Conservation (phyloP, 2,888 invertebrate genomes). For the Prosapia bicincta region DNA sequence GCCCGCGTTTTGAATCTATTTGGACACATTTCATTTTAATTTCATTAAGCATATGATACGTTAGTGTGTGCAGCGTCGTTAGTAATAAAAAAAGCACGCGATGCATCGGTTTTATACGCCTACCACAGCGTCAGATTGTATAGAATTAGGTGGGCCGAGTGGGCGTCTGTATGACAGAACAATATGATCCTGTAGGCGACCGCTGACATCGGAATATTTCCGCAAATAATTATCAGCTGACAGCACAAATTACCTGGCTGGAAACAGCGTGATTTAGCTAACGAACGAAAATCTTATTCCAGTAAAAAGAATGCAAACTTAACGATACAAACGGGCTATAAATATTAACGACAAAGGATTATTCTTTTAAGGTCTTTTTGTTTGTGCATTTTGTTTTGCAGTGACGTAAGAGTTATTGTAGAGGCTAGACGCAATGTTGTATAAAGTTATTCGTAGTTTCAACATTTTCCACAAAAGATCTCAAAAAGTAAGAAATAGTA, state of each 20-base stretch:
- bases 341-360: no score
- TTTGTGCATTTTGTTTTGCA: no score
- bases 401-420: no score
- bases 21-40: neutral
- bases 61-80: neutral
- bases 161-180: neutral
- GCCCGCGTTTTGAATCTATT: neutral
- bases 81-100: neutral
- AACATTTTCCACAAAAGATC: no score
- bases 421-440: no score
- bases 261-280: neutral
- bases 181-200: neutral
- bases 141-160: neutral
- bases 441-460: no score
- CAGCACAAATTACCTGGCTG: neutral
- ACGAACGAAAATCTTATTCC: no score
- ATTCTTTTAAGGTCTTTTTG: no score
- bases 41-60: neutral
- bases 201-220: neutral
- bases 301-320: no score
- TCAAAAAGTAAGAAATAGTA: no score
- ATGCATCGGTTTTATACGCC: neutral
- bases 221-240: neutral
- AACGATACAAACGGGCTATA: no score
- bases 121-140: neutral